Evolutionary conservation across 2,113 vertebrate species (phyloP).

Genomic region (Solenodon paradoxus): DNA sequence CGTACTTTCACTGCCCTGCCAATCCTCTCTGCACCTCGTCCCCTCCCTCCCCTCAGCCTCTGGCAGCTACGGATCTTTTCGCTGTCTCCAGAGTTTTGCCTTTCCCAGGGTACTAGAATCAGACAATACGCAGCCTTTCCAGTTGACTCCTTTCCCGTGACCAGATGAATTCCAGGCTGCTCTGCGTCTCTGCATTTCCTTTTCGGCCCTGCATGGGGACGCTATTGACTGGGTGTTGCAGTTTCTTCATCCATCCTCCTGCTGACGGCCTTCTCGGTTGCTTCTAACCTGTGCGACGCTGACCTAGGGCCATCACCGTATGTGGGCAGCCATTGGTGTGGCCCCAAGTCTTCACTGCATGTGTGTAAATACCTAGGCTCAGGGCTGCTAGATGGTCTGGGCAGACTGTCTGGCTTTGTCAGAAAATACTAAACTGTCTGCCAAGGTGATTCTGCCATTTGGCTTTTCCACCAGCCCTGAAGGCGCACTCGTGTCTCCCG

Average conservation of each 20-base stretch:
- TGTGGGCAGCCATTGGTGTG: not conserved
- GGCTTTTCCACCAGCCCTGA: not conserved
- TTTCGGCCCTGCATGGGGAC: not conserved
- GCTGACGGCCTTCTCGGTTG: not conserved
- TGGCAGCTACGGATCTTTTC: not conserved
- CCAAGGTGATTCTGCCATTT: not conserved
- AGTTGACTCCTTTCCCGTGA: not conserved
- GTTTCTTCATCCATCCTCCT: not conserved
- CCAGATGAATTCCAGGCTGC: not conserved
- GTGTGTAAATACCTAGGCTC: not conserved
- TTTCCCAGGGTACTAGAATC: not conserved
- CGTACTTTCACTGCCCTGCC: too few relatives aligned
- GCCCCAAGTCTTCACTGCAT: not conserved
- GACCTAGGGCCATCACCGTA: too few relatives aligned
- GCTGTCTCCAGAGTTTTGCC: not conserved
- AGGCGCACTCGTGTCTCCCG: not conserved
- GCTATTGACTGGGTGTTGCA: not conserved
- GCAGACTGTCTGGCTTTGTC: not conserved
- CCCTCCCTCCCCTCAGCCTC: not conserved
- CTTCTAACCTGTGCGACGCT: not conserved
- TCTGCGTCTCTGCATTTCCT: not conserved
- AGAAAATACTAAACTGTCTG: not conserved
- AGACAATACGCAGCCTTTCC: not conserved
- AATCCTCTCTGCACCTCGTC: not conserved
- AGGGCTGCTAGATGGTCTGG: not conserved